Evolutionary conservation across 2,888 invertebrate species (phyloP).

Genomic region (Gibbula magus): DNA sequence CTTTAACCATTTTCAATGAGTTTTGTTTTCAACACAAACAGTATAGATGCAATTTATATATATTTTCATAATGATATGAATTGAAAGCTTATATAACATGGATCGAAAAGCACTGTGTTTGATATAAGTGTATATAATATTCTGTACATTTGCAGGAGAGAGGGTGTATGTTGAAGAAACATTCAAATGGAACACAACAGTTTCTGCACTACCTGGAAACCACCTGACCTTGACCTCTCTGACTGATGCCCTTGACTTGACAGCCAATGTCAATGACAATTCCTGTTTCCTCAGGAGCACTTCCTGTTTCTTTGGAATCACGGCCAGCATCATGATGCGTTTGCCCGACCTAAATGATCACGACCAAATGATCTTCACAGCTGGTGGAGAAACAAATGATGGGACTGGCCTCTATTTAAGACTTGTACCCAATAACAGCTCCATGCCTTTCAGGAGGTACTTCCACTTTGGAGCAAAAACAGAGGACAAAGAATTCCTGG

Average conservation of each 20-base stretch:
- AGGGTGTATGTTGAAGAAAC: conserved; percentile 28
- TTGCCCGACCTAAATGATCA: conserved; percentile 32
- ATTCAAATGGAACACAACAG: conserved; percentile 21
- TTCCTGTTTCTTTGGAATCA: conserved; percentile 38
- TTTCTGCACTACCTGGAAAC: not conserved
- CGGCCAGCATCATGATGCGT: conserved; percentile 31
- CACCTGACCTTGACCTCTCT: conserved; percentile 13
- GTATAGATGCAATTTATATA: too few relatives aligned
- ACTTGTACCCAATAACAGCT: conserved; percentile 37
- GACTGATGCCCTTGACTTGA: conserved; percentile 30
- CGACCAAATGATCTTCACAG: conserved; percentile 37
- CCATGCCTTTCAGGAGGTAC: conserved; percentile 41
- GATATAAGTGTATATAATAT: not conserved
- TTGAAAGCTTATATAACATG: too few relatives aligned
- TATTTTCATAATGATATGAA: too few relatives aligned
- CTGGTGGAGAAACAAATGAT: conserved; percentile 35
- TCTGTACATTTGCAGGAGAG: conserved; percentile 31
- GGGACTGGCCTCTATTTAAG: conserved; percentile 36
- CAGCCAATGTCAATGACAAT: not conserved
- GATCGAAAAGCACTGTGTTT: too few relatives aligned
- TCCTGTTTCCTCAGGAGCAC: conserved; percentile 30
- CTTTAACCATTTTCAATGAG: too few relatives aligned
- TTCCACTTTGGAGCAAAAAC: conserved; percentile 35
- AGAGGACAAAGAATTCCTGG: conserved; percentile 29
- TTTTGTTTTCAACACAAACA: too few relatives aligned